Base-by-base conservation (phyloP, 2,797 vertebrate species). In the Microtus agrestis region DNA sequence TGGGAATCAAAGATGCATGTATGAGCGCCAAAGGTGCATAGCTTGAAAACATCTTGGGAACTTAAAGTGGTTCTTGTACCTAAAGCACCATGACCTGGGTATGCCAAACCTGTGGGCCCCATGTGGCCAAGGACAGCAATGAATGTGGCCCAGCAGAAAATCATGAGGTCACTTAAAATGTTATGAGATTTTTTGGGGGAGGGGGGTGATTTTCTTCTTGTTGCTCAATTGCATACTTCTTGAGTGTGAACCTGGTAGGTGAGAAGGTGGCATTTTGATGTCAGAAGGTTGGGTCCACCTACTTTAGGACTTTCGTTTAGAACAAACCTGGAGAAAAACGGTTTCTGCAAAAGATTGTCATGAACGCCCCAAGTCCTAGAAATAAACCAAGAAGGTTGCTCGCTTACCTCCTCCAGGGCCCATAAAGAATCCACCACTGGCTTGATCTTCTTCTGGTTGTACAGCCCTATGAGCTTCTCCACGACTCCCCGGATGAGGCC, bases 331-430 rank as follows among this genome's bases (percentile, higher is more conserved):
- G 77, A 65, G 37, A 48, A 96, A 46, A 86, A n/a, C 25, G 7
- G 43, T 5, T 43, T 74, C 73, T 63, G n/a, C 17, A 34, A 56
- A 87, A 95, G 43, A 71, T 7, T 9, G 15, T n/a, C 29, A 8
- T 85, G 85, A 25, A 56, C 71, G 10, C 7, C 29, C 76, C 76
- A 6, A 94, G 11, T 63, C 12, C 61, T 19, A 14, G 25, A 27
- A 43, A 17, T 25, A 25, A 73, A 51, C n/a, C 40, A 40, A 43
- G 5, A 27, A 46, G 54, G 46, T 27, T 34, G 2, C 13, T 73
- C 56, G 4, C 71, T 98, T 99, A 99, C 99, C 99, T 99, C 99
- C 98, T 99, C 99, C 98, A 99, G 98, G 12, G 99, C 99, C 99
- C 99, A 99, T 25, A 99, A 97, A 5, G 99, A 99, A 98, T 99